These are phyloP conservation scores for Conger conger DNA, from an alignment of 2,113 vertebrate genomes.

Conservation along the genomic window DNA sequence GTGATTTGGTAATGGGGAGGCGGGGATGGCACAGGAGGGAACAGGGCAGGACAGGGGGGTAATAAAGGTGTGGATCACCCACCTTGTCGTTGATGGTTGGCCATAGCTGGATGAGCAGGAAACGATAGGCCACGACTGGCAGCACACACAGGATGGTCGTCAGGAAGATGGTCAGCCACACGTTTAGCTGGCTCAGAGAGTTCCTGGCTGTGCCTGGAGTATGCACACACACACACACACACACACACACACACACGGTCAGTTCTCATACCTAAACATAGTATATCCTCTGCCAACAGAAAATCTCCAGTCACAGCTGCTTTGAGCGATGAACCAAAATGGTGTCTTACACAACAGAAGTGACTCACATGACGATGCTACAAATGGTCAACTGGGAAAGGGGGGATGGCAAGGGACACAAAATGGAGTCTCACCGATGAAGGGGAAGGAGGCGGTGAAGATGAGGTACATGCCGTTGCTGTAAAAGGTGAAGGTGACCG, in stretches of 20 bases:
- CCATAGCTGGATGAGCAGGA: slow-evolving; percentile 73
- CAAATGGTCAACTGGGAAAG: neutral
- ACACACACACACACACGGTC: slow-evolving; percentile 25
- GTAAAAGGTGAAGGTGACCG: slow-evolving; percentile 86
- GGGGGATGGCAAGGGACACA: neutral
- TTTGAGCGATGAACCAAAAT: neutral
- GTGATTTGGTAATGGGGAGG: neutral
- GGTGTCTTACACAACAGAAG: neutral
- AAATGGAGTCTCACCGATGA: slow-evolving; percentile 77
- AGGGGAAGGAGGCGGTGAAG: slow-evolving; percentile 79
- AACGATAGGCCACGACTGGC: slow-evolving; percentile 77
- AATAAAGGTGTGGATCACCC: slow-evolving; percentile 26
- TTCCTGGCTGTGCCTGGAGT: slow-evolving; percentile 82
- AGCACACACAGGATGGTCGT: slow-evolving; percentile 81
- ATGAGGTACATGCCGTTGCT: slow-evolving; percentile 81
- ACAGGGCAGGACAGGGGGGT: neutral
- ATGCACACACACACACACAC: slow-evolving; percentile 29
- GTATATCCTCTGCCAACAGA: neutral
- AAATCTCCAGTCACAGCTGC: neutral
- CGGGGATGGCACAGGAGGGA: neutral
- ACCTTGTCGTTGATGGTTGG: slow-evolving; percentile 85
- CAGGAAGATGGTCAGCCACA: slow-evolving; percentile 86
- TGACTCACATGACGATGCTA: neutral
- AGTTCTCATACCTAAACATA: neutral
- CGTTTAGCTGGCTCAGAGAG: slow-evolving; percentile 74